Evolutionary conservation across 2,888 invertebrate species (phyloP), one percentile per base, ranked within the genome.

Genomic region (Belgica antarctica): DNA sequence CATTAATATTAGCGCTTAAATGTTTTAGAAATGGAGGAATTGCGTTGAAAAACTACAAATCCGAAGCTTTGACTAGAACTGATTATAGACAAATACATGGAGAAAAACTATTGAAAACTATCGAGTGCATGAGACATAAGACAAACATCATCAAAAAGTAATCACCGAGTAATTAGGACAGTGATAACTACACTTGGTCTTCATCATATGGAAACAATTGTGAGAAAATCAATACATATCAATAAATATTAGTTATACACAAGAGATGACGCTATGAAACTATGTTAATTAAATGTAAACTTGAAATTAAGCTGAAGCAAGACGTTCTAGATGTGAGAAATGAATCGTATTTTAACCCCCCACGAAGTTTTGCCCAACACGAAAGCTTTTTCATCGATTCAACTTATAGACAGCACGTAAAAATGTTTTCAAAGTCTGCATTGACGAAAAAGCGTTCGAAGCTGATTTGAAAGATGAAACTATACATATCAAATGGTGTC

Each of bases 1-100:
- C 47, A 4, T 27, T 27, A 10, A 59, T 25, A 27, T 31, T 31
- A 10, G 4, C 10, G 31, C 4, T n/a, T 31, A 31, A 59, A 27
- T 25, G 15, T 10, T 61, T 15, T 8, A 62, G 22, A 31, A 15
- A 59, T 34, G 17, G 22, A 41, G 22, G 36, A 22, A 36, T 15
- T 41, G 46, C 25, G 41, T n/a, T n/a, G 12, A 31, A 34, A 34
- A 34, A 8, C 10, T 47, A 66, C 22, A 47, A 66, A 66, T 22
- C 52, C 52, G 22, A 59, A 2, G 68, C 68, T 68, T 68, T 52
- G 57, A 68, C 25, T 68, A 68, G 68, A 68, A 68, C 68, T 68
- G 68, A 68, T 34, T 57, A 31, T 68, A 68, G 68, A 57, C 63
- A 63, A 66, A 68, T 68, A 68, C 25, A 52, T 28, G 57, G 28